Percentiles rank a stretch among this genome's conserved stretches.
Conservation (phyloP, 1,140 invertebrate species). For the Drosophila yakuba region DNA sequence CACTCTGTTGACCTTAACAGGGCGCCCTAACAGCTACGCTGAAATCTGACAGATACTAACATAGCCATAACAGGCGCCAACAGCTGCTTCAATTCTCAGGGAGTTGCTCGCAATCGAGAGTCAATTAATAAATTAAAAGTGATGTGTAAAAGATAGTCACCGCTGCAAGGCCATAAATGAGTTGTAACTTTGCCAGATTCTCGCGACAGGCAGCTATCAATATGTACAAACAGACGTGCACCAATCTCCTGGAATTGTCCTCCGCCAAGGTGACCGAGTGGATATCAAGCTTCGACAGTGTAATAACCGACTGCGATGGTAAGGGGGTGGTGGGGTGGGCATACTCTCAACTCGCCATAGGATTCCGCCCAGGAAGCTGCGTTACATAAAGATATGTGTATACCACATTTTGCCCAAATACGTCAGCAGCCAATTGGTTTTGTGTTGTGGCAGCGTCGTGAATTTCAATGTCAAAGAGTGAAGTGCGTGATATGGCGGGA, state of each 20-base stretch:
- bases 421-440: constrained; percentile 21
- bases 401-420: constrained; percentile 8
- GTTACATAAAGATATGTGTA: constrained; percentile 35
- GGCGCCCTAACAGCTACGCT: not conserved
- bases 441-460: constrained; percentile 31
- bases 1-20: constrained; percentile 13
- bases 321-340: constrained; percentile 60
- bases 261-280: constrained; percentile 87
- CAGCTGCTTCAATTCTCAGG: constrained; percentile 37
- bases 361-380: constrained; percentile 17
- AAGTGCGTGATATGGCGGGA: constrained; percentile 22
- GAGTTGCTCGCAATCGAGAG: constrained; percentile 32
- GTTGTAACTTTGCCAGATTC: constrained; percentile 3
- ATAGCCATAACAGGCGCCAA: constrained; percentile 17
- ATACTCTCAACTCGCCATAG: not conserved
- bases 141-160: constrained; percentile 30
- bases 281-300: constrained; percentile 90
- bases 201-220: constrained; percentile 19
- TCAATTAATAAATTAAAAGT: constrained; percentile 46
- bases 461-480: constrained; percentile 72
- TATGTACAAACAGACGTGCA: constrained; percentile 77
- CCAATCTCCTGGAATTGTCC: constrained; percentile 77
- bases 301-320: constrained; percentile 95
- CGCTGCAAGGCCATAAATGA: constrained; percentile 10
- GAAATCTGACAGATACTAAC: constrained; percentile 8